phyloP scores from a whole-genome alignment of 2,797 vertebrate genomes.

The Lates japonicus region DNA sequence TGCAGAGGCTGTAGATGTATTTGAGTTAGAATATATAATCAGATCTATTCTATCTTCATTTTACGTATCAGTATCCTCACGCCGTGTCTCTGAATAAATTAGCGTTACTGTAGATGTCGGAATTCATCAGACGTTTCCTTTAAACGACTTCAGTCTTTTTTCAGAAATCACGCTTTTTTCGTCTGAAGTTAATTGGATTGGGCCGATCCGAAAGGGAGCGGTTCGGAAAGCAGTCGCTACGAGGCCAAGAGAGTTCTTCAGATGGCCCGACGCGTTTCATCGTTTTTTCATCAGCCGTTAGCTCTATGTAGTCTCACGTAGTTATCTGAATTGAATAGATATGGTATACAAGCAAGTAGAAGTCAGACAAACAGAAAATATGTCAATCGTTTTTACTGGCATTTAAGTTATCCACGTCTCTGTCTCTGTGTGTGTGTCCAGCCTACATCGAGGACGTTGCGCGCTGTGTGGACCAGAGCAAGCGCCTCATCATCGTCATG shows the following conservation, averaged over 20 bases:
- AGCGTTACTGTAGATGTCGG: constrained; percentile 8
- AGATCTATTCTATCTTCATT: constrained; percentile 12
- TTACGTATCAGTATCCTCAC: neutral
- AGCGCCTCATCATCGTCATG: constrained; percentile 98
- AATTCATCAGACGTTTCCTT: constrained; percentile 33
- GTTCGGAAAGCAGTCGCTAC: constrained; percentile 18
- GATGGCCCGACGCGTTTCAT: constrained; percentile 39
- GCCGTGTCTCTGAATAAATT: constrained; percentile 6
- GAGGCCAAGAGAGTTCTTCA: constrained; percentile 59
- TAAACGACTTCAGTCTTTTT: constrained; percentile 12
- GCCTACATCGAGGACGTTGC: constrained; percentile 99
- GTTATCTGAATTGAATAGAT: neutral
- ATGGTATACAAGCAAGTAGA: neutral
- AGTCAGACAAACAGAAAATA: neutral
- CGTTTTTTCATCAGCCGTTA: constrained; percentile 41
- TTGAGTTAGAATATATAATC: constrained; percentile 6
- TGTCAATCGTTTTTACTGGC: neutral
- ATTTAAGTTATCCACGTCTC: neutral
- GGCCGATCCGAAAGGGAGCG: constrained; percentile 38
- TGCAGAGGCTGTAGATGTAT: constrained; percentile 10
- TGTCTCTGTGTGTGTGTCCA: constrained; percentile 68
- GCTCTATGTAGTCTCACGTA: constrained; percentile 22
- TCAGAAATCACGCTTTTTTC: neutral
- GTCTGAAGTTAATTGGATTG: constrained; percentile 20
- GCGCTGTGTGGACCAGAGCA: constrained; percentile 99